Base-by-base conservation (phyloP, 2,888 invertebrate genomes). In the Plusia festucae region DNA sequence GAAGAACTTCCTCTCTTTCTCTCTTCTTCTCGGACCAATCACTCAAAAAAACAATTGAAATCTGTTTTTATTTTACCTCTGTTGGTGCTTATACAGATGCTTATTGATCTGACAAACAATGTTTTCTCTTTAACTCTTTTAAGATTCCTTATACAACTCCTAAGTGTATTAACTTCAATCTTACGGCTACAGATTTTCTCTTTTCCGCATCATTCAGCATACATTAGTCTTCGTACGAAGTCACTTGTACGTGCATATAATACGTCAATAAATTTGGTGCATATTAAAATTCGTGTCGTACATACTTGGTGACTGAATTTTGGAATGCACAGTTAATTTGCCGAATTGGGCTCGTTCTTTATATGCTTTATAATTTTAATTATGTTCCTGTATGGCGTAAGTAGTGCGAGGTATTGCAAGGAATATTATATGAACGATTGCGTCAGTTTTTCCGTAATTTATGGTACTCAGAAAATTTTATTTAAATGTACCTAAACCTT, bases 291-390 rank as follows among this genome's bases (percentile, higher is more conserved):
- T 70, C 82, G 53, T 65, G 59, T 71, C 74, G 77, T 65, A 65
- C 53, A 69, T 68, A 57, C 61, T 62, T 57, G 67, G 56, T 59
- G 68, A 58, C 56, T 70, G 72, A 72, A 78, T 86, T 86, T 85
- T 80, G 76, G 80, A 84, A 84, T 82, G 67, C 65, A 86, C 88
- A 85, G 88, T 88, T 88, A 87, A 71, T 78, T 78, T 67, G 62
- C 53, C 71, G 79, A 80, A 79, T 74, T 55, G 70, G 75, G 64
- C 71, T 68, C 64, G 63, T 74, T 78, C 76, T 76, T 70, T 78
- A 76, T 76, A 77, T 70, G 64, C 60, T 74, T 78, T 65, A 65
- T 79, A 62, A 67, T 71, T 62, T 73, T 71, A 68, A 76, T 78
- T 78, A 60, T 66, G 53, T 74, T 67, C 60, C 49, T 65, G 40